A percentile compares a stretch with the other conserved stretches of the same genome.
These are phyloP conservation scores for Muscidifurax raptorellus DNA, from an alignment of 1,140 invertebrate genomes.

Conservation along the genomic window DNA sequence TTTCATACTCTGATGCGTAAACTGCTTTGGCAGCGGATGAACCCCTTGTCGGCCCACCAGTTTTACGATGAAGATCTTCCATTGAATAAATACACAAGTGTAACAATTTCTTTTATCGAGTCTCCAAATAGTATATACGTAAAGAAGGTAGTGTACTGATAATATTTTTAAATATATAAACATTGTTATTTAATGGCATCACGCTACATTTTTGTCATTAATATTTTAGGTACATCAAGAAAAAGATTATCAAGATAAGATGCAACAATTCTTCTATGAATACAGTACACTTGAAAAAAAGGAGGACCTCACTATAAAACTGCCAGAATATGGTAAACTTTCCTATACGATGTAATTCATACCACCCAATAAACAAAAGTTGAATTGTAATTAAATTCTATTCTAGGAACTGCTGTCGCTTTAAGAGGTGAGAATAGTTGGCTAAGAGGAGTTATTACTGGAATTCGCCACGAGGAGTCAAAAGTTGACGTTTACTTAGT, in stretches of 20 bases:
- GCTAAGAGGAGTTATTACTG: conserved; percentile 71
- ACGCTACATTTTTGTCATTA: neutral
- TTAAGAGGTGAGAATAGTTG: conserved; percentile 67
- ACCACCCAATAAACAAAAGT: neutral
- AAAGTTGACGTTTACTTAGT: conserved; percentile 74
- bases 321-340: conserved; percentile 33
- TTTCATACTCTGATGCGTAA: conserved; percentile 4
- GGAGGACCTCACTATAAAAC: conserved; percentile 5
- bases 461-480: conserved; percentile 61
- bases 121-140: conserved; percentile 68
- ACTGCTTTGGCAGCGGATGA: conserved; percentile 55
- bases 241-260: conserved; percentile 25
- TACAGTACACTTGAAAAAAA: conserved; percentile 41
- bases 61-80: conserved; percentile 58
- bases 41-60: conserved; percentile 55
- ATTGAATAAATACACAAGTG: conserved; percentile 49
- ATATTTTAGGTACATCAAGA: neutral
- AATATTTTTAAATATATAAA: neutral
- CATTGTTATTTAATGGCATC: neutral
- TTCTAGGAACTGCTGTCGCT: conserved; percentile 73
- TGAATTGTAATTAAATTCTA: conserved; percentile 17
- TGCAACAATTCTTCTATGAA: conserved; percentile 21
- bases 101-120: conserved; percentile 61
- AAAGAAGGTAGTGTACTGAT: conserved; percentile 61
- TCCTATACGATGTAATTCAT: neutral